Evolutionary conservation across 2,888 invertebrate genomes (phyloP).

Genomic region (Caenorhabditis macrosperma): DNA sequence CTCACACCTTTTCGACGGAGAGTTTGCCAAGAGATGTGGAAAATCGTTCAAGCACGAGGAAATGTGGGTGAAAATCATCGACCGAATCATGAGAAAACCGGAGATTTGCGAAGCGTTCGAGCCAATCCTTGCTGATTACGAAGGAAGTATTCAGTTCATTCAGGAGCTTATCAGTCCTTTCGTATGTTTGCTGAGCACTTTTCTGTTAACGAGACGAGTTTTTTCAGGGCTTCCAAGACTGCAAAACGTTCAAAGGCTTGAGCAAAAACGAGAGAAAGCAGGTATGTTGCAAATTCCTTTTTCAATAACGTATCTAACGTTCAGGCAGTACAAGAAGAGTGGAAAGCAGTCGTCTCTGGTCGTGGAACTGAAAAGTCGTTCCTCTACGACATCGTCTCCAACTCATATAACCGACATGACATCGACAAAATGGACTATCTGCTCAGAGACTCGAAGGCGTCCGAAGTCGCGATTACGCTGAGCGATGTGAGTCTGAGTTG

Average conservation of each 20-base stretch:
- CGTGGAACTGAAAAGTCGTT: conserved; percentile 81
- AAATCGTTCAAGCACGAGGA: conserved; percentile 58
- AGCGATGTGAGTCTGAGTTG: conserved; percentile 18
- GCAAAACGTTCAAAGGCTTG: neutral
- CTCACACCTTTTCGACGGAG: conserved; percentile 85
- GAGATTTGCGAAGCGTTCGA: conserved; percentile 78
- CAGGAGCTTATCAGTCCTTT: conserved; percentile 82
- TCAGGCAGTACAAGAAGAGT: conserved; percentile 44
- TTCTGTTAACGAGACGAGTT: too few species aligned
- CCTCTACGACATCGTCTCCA: conserved; percentile 83
- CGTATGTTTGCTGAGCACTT: too few species aligned
- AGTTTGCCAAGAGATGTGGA: conserved; percentile 80
- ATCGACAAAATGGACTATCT: conserved; percentile 84
- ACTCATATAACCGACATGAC: conserved; percentile 66
- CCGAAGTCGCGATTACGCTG: conserved; percentile 53
- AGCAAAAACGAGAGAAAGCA: neutral
- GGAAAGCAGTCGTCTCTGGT: conserved; percentile 60
- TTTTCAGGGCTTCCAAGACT: conserved; percentile 16
- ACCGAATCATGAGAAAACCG: conserved; percentile 81
- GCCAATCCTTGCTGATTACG: conserved; percentile 78
- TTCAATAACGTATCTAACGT: neutral
- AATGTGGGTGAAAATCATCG: conserved; percentile 37
- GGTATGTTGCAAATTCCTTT: too few species aligned
- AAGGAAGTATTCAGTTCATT: conserved; percentile 80
- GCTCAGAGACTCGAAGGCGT: conserved; percentile 82